A percentile compares a stretch with the other conserved stretches of the same genome.
These are phyloP conservation scores for Volucella zonaria DNA, from an alignment of 2,888 invertebrate species.

Conservation along the genomic window DNA sequence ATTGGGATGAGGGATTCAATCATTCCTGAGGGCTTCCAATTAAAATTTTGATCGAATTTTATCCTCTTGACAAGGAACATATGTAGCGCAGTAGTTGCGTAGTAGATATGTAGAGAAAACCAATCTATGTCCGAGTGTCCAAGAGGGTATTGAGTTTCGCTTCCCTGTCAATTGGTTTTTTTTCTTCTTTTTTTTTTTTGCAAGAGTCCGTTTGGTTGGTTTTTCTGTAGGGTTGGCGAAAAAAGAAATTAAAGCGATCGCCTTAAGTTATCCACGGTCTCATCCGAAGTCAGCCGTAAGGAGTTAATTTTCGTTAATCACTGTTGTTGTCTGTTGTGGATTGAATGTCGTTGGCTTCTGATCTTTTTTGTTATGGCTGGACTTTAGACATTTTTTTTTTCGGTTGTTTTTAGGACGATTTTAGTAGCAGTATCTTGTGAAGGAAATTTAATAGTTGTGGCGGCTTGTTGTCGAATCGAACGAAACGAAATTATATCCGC, in stretches of 20 bases:
- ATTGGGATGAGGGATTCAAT: constrained; percentile 78
- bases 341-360: constrained; percentile 72
- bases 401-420: constrained; percentile 44
- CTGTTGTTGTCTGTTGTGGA: constrained; percentile 59
- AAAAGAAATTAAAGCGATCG: constrained; percentile 69
- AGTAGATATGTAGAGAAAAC: constrained; percentile 28
- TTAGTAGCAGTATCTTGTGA: constrained; percentile 33
- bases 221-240: constrained; percentile 46
- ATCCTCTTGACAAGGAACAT: constrained; percentile 75
- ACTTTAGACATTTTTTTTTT: not conserved
- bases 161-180: constrained; percentile 65
- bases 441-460: constrained; percentile 54
- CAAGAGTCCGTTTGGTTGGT: constrained; percentile 17
- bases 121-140: constrained; percentile 53
- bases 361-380: constrained; percentile 29
- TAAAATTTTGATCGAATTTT: constrained; percentile 83
- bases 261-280: constrained; percentile 72
- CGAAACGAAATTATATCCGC: not conserved
- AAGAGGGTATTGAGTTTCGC: constrained; percentile 66
- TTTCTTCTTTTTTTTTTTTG: constrained; percentile 22
- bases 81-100: constrained; percentile 48
- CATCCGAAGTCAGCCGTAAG: constrained; percentile 63
- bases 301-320: constrained; percentile 74
- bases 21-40: constrained; percentile 83
- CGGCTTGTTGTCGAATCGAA: not conserved